Percentiles rank a stretch among this genome's conserved stretches.
These are phyloP conservation scores for Eira barbara DNA, from an alignment of 2,113 vertebrate genomes.

Conservation along the genomic window DNA sequence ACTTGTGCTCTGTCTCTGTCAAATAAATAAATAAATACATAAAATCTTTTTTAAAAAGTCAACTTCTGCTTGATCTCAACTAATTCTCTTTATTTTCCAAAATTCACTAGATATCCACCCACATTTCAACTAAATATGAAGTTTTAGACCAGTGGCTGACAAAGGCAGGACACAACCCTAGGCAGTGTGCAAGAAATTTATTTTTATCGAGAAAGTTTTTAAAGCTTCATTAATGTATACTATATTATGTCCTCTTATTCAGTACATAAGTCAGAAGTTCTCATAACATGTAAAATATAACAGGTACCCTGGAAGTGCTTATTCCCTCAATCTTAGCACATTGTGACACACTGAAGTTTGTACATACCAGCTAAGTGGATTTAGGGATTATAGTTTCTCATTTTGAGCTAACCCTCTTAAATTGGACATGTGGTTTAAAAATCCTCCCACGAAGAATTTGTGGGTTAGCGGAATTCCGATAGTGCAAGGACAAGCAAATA, in stretches of 20 bases:
- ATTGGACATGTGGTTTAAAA: neutral
- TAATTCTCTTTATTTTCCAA: neutral
- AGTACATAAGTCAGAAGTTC: neutral
- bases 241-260: neutral
- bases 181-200: neutral
- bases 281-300: neutral
- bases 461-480: neutral
- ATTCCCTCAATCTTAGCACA: neutral
- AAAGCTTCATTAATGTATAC: neutral
- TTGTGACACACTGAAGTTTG: neutral
- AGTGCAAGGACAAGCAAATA: neutral
- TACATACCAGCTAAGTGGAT: neutral
- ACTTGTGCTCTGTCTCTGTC: too few species aligned
- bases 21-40: too few species aligned
- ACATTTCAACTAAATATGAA: neutral
- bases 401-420: neutral
- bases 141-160: neutral
- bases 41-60: neutral
- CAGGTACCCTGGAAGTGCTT: too few species aligned
- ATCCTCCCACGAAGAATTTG: neutral
- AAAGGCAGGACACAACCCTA: neutral
- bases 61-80: neutral
- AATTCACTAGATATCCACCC: neutral
- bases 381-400: neutral
- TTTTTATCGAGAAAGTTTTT: neutral